Conservation (phyloP, 1,140 invertebrate species). For the Eciton burchellii region DNA sequence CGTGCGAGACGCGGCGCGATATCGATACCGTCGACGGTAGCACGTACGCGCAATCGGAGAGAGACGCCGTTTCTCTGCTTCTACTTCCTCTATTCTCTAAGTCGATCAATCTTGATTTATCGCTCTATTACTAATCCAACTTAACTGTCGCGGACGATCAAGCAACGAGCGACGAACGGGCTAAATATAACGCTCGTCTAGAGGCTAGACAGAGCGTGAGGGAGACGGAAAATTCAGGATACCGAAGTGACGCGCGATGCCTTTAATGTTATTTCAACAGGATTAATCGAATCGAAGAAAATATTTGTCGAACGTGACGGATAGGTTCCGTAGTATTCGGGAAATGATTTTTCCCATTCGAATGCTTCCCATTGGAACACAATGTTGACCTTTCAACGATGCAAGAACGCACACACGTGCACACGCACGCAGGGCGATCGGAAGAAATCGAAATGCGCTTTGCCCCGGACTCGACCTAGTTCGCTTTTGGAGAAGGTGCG, state of each 20-base stretch:
- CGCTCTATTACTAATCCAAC: conserved; percentile 34
- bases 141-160: conserved; percentile 17
- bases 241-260: background rate
- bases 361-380: background rate
- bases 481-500: conserved; percentile 19
- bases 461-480: background rate
- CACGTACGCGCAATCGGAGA: conserved; percentile 35
- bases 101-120: conserved; percentile 57
- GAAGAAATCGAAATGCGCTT: conserved; percentile 18
- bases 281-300: background rate
- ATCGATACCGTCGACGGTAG: conserved; percentile 31
- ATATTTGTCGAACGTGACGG: background rate
- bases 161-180: background rate
- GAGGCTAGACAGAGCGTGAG: too few species aligned
- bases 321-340: background rate
- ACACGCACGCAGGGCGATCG: background rate
- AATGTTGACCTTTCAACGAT: background rate
- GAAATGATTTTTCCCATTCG: background rate
- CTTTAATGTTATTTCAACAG: background rate
- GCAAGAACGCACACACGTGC: background rate
- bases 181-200: too few species aligned
- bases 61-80: conserved; percentile 39
- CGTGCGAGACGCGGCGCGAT: conserved; percentile 48
- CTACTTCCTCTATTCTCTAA: conserved; percentile 50
- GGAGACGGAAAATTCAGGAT: too few species aligned